phyloP scores from a whole-genome alignment of 1,140 invertebrate species.

The Ectropis grisescens region DNA sequence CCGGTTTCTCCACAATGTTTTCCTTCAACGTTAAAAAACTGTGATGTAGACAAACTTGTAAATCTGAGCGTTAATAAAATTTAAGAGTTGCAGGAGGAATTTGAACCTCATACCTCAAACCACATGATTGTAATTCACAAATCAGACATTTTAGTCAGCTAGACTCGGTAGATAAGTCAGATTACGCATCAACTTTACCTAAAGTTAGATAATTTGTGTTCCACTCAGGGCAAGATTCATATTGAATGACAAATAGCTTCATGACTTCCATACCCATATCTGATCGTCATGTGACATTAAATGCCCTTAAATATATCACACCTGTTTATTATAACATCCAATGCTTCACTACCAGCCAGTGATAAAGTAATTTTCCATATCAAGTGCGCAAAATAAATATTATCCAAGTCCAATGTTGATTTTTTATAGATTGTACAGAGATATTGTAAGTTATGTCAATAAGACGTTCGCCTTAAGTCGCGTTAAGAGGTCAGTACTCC shows the following conservation, averaged over 20 bases:
- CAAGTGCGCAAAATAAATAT: constrained; percentile 48
- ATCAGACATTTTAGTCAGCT: too few species aligned
- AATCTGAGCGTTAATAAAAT: too few species aligned
- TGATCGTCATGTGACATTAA: constrained; percentile 9
- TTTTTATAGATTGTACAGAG: constrained; percentile 48
- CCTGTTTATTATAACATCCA: constrained; percentile 36
- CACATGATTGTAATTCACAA: too few species aligned
- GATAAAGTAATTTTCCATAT: constrained; percentile 46
- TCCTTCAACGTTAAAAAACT: too few species aligned
- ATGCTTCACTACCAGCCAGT: constrained; percentile 10
- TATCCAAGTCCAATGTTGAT: constrained; percentile 33
- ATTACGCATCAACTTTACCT: not conserved
- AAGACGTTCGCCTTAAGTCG: constrained; percentile 10
- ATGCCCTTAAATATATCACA: constrained; percentile 17
- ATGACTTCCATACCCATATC: not conserved
- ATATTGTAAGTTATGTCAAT: constrained; percentile 28
- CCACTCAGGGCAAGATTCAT: too few species aligned
- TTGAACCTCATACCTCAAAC: too few species aligned
- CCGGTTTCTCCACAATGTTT: too few species aligned
- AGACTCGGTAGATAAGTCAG: not conserved
- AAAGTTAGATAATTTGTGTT: not conserved
- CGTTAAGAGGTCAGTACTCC: constrained; percentile 32
- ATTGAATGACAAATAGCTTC: not conserved
- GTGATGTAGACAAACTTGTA: too few species aligned
- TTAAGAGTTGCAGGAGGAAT: too few species aligned